Base-by-base conservation (phyloP, 2,797 vertebrate genomes). In the Xiphophorus birchmanni region DNA sequence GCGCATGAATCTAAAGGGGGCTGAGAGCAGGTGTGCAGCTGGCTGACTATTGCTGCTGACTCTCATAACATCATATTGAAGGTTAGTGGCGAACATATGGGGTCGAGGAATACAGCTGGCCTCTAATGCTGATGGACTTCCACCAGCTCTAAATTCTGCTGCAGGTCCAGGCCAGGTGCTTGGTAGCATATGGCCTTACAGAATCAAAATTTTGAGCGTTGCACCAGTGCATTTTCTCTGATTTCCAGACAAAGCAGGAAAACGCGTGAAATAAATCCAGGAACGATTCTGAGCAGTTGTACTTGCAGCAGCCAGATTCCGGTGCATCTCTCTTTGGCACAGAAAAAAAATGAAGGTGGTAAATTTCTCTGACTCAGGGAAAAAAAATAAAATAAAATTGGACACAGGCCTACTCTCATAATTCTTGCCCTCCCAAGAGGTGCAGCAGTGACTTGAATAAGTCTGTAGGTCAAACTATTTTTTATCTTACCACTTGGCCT, bases 21-120 rank as follows among this genome's bases (percentile, higher is more conserved):
- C 47, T 58, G 42, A 54, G 77, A 89, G 91, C 91, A 91, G 91
- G 90, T 92, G 90, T 77, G 78, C 90, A 87, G 87, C 81, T 89
- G 91, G 86, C 76, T 21, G 45, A 67, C 83, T 47, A 60, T 69
- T 86, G 86, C 88, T 93, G 91, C 92, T 93, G 92, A 92, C 89
- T 91, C 18, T 74, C 80, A 84, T 87, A 91, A 48, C 44, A 48
- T 44, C 90, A 90, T 15, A 75, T 81, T 84, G 83, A 87, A 89
- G 90, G 91, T 91, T 91, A 90, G 79, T 82, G 81, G 86, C 50
- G 87, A 90, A 83, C 84, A 84, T 89, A 83, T 80, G 82, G 87
- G 88, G 91, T 92, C 86, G 83, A 91, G 84, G 81, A 87, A 86
- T 92, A 91, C 90, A 93, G 88, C 90, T 89, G 86, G 91, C 81